A percentile compares a stretch with the other conserved stretches of the same genome.
These are phyloP conservation scores for Anthonomus grandis DNA, from an alignment of 1,140 invertebrate genomes.

Conservation along the genomic window DNA sequence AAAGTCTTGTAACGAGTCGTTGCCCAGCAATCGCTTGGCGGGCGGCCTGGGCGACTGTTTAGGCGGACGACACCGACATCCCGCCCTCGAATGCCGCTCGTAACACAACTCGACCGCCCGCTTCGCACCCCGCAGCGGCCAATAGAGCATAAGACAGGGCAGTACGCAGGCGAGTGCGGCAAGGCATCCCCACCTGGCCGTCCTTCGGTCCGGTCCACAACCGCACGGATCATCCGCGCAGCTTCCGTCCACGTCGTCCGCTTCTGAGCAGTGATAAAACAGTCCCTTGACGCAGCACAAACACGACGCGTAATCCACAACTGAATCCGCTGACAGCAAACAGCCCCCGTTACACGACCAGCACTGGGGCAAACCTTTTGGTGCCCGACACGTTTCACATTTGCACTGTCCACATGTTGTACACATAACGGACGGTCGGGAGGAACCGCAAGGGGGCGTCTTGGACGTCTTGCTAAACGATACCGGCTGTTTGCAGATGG, in stretches of 20 bases:
- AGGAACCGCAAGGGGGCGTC: slow-evolving; percentile 31
- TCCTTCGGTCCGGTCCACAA: slow-evolving; percentile 67
- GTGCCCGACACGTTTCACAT: slow-evolving; percentile 82
- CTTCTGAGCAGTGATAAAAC: slow-evolving; percentile 87
- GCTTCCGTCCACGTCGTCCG: slow-evolving; percentile 59
- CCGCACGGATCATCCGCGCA: slow-evolving; percentile 85
- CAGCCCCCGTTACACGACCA: slow-evolving; percentile 87
- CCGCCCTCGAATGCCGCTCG: slow-evolving; percentile 64
- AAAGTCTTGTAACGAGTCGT: slow-evolving; percentile 50
- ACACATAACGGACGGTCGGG: slow-evolving; percentile 41
- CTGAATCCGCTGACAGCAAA: slow-evolving; percentile 79
- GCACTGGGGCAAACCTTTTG: slow-evolving; percentile 74
- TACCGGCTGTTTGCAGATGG: slow-evolving; percentile 58
- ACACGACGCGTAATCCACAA: slow-evolving; percentile 85
- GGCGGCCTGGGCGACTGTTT: slow-evolving; percentile 55
- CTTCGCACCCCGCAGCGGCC: slow-evolving; percentile 81
- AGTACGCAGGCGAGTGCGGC: slow-evolving; percentile 72
- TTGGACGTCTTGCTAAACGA: slow-evolving; percentile 56
- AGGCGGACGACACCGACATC: slow-evolving; percentile 58
- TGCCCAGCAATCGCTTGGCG: slow-evolving; percentile 56
- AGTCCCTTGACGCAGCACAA: slow-evolving; percentile 90
- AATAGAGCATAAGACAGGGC: slow-evolving; percentile 89
- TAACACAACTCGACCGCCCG: slow-evolving; percentile 76
- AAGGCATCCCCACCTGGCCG: slow-evolving; percentile 80
- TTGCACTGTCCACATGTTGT: slow-evolving; percentile 76